These are phyloP conservation scores for Folsomia candida DNA, from an alignment of 2,888 invertebrate species.

Conservation along the genomic window DNA sequence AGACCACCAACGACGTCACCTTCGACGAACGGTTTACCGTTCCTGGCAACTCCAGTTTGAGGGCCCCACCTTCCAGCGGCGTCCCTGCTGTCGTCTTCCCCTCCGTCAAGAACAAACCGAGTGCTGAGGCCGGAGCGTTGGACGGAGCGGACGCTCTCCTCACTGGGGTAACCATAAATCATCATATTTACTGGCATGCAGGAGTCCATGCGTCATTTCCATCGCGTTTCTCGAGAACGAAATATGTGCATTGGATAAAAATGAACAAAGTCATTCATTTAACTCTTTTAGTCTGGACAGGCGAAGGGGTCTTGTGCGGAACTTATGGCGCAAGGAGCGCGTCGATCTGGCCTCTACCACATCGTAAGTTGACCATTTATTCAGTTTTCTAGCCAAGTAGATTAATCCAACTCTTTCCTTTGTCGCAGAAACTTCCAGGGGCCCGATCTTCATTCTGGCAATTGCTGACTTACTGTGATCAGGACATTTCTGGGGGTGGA, in stretches of 20 bases:
- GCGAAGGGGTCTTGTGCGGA: constrained; percentile 84
- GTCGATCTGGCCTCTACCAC: constrained; percentile 83
- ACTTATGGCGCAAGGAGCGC: constrained; percentile 78
- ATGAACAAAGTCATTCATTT: not conserved
- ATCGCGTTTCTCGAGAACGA: no score
- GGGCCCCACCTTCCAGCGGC: constrained; percentile 10
- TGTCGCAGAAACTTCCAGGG: constrained; percentile 85
- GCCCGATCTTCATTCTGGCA: constrained; percentile 80
- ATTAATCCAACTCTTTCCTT: no score
- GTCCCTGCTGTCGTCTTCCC: constrained; percentile 71
- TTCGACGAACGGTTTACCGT: constrained; percentile 31
- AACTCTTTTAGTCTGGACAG: constrained; percentile 44
- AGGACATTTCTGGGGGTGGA: constrained; percentile 82
- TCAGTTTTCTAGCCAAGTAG: no score
- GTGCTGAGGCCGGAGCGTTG: constrained; percentile 42
- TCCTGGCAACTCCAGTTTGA: constrained; percentile 1
- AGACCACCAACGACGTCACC: constrained; percentile 44
- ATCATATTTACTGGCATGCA: not conserved
- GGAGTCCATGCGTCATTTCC: no score
- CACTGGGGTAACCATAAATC: constrained; percentile 43
- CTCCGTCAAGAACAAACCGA: constrained; percentile 83
- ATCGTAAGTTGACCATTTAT: no score
- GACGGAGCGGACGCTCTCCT: constrained; percentile 49
- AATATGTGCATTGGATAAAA: no score
- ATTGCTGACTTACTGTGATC: constrained; percentile 85